Base-by-base conservation (phyloP, 2,113 vertebrate species). In the Pseudolaguvia tuberculata region DNA sequence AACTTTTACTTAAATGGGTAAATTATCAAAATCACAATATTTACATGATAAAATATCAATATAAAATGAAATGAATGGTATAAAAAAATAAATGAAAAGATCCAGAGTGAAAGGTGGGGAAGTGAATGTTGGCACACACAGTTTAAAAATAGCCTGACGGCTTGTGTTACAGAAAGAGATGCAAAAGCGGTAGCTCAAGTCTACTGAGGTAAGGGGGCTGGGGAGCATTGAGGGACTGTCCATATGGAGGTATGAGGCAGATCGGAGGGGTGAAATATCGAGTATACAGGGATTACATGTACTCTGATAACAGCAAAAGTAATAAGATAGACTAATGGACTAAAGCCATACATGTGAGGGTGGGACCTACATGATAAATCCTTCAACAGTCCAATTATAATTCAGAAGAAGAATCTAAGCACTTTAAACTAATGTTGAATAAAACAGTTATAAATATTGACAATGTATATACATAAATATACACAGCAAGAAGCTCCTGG, bases 131-230 rank as follows among this genome's bases (percentile, higher is more conserved):
- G 84, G 83, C 84, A 89, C 85, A 77, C 84, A 83, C 81, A 47
- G 18, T 11, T 85, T 91, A 91, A 87, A 87, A 87, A 88, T 90
- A 91, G 81, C 82, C 25, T 57, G 7, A 15, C 45, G 85, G 86
- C 84, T 91, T 79, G 83, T 81, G 84, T 91, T 90, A 89, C 89
- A 89, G 23, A 52, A 8, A 68, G 73, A 61, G 68, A 76, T 69
- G 78, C 81, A 78, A 79, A 73, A 77, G 56, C 72, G 72, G 53
- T 77, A 75, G 55, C 67, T 75, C 72, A 59, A 69, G 25, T 72
- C 63, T 35, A 70, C 5, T 27, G 47, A 8, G 14, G 35, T 17
- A 66, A 52, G 59, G 56, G 55, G n/a, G 45, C 13, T 14, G 5
- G 14, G 23, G 23, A 35, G 10, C 27, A 55, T 45, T 31, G 59